Evolutionary conservation across 2,888 invertebrate species (phyloP).

Genomic region (Hydraecia micacea): DNA sequence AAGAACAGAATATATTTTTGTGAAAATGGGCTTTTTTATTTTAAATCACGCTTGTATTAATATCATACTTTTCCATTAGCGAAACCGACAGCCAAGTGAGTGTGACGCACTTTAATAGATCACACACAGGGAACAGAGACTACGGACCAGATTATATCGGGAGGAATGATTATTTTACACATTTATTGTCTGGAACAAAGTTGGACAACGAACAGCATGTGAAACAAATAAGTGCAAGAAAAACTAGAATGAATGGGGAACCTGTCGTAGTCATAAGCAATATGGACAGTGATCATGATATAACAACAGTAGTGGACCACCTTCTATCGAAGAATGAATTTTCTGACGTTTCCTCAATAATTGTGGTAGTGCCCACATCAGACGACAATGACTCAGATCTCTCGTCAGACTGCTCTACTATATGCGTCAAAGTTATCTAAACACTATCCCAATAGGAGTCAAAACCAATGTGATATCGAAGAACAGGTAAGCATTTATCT

Average conservation of each 20-base stretch:
- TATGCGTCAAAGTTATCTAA: slow-evolving; percentile 44
- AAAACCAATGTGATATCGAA: not conserved
- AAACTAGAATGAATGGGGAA: slow-evolving; percentile 38
- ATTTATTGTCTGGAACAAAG: slow-evolving; percentile 59
- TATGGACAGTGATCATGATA: slow-evolving; percentile 63
- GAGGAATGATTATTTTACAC: slow-evolving; percentile 50
- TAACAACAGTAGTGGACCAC: slow-evolving; percentile 67
- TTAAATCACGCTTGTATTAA: not conserved
- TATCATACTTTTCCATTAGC: slow-evolving; percentile 5
- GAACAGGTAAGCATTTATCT: slow-evolving; percentile 15
- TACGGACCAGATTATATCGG: not conserved
- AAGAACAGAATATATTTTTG: not conserved
- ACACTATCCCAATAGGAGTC: not conserved
- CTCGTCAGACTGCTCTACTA: slow-evolving; percentile 28
- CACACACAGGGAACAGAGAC: not conserved
- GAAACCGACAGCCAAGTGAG: not conserved
- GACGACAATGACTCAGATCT: slow-evolving; percentile 65
- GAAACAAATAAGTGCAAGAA: slow-evolving; percentile 13
- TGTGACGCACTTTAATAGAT: not conserved
- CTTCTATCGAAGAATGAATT: slow-evolving; percentile 65
- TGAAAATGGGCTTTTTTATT: not conserved
- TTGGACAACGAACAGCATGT: not conserved
- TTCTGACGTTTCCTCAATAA: slow-evolving; percentile 71
- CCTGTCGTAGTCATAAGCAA: slow-evolving; percentile 67
- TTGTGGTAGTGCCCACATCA: slow-evolving; percentile 71